Percentiles rank a stretch among this genome's conserved stretches.
Conservation (phyloP, 2,888 invertebrate species). For the Drosophila imparisetae region DNA sequence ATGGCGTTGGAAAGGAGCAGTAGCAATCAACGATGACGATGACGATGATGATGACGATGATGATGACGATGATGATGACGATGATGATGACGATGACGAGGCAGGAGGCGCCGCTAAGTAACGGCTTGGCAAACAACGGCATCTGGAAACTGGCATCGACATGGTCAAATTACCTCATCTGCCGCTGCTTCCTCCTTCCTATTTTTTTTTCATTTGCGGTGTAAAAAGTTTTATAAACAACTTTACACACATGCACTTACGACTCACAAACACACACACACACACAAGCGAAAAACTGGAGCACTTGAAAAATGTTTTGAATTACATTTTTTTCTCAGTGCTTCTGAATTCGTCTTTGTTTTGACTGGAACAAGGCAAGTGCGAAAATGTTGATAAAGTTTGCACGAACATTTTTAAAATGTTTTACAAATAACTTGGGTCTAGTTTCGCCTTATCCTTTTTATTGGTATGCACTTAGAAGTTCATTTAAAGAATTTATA, state of each 20-base stretch:
- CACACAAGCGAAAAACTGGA: slow-evolving; percentile 57
- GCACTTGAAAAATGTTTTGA: slow-evolving; percentile 76
- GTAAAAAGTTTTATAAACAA: slow-evolving; percentile 75
- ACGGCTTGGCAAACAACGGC: slow-evolving; percentile 78
- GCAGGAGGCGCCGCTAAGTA: slow-evolving; percentile 53
- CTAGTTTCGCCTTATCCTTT: slow-evolving; percentile 4
- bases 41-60: slow-evolving; percentile 12
- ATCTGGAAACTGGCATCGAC: slow-evolving; percentile 49
- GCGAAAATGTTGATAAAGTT: slow-evolving; percentile 73
- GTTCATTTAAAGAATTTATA: slow-evolving; percentile 1
- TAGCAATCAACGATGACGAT: slow-evolving; percentile 26
- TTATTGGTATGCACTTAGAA: slow-evolving; percentile 11
- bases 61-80: slow-evolving; percentile 13
- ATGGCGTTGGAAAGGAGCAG: slow-evolving; percentile 55
- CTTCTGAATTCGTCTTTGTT: slow-evolving; percentile 49
- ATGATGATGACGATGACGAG: slow-evolving; percentile 19
- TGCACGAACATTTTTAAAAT: slow-evolving; percentile 30
- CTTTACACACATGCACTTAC: slow-evolving; percentile 60
- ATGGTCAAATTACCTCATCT: slow-evolving; percentile 75
- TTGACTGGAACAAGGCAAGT: slow-evolving; percentile 52
- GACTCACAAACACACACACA: slow-evolving; percentile 2
- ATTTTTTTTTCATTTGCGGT: slow-evolving; percentile 47
- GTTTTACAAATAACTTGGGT: slow-evolving; percentile 22
- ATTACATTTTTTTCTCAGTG: slow-evolving; percentile 62
- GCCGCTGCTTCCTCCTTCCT: slow-evolving; percentile 27